phyloP scores from a whole-genome alignment of 2,797 vertebrate genomes.

The Tadarida brasiliensis region DNA sequence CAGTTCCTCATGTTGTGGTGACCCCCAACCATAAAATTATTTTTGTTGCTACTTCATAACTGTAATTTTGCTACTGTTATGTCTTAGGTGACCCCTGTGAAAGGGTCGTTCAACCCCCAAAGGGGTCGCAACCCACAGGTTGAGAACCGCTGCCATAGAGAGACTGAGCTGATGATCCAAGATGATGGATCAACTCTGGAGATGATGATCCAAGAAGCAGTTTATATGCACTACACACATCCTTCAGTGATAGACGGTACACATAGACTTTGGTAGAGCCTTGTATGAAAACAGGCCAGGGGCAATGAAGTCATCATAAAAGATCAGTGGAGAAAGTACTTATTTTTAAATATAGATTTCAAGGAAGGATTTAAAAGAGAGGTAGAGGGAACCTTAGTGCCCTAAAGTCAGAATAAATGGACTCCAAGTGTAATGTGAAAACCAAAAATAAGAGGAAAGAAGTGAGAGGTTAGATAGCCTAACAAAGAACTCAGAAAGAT shows the following conservation, averaged over 20 bases:
- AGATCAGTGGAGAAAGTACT: conserved; percentile 16
- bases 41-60: too few species aligned
- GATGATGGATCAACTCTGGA: background rate
- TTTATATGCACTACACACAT: background rate
- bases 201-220: background rate
- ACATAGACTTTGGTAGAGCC: conserved; percentile 33
- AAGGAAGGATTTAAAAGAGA: conserved; percentile 43
- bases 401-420: conserved; percentile 14
- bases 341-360: conserved; percentile 47
- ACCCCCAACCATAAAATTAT: too few species aligned
- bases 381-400: background rate
- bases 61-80: too few species aligned
- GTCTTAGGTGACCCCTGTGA: too few species aligned
- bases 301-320: background rate
- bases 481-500: conserved; percentile 4
- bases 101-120: too few species aligned
- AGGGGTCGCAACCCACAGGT: too few species aligned
- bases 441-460: conserved; percentile 18
- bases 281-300: conserved; percentile 11
- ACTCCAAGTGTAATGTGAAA: background rate
- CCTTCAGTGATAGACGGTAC: background rate
- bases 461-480: conserved; percentile 28
- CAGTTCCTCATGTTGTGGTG: too few species aligned
- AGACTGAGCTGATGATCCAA: background rate
- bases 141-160: too few species aligned